Evolutionary conservation across 2,113 vertebrate species (phyloP), one percentile per base, ranked within the genome.

Genomic region (Saccopteryx leptura): DNA sequence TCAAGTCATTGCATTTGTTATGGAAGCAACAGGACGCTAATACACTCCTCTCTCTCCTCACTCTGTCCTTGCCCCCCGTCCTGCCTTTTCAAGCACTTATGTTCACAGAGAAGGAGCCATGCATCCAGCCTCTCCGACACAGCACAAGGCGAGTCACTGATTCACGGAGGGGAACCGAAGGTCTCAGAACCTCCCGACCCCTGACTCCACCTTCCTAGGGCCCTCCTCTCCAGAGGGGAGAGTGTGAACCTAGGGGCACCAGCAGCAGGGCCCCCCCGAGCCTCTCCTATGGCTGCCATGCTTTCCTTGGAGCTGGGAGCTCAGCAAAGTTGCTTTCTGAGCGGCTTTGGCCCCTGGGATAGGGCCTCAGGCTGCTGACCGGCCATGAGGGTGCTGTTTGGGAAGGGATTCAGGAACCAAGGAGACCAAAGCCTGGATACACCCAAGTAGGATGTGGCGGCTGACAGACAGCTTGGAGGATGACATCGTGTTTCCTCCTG

Each of bases 401-500:
- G 71, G 8, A 9, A 50, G 31, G 31, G 13, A 56, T 18, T 63
- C 12, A 28, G 58, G 60, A n/a, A 28, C 5, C 1, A 9, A 2
- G 75, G 15, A 9, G 8, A 21, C 4, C 0, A 4, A 54, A 50
- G 46, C 19, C 61, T 48, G n/a, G 15, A 1, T 1, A 10, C 13
- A 21, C 15, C 86, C 46, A 23, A 4, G 54, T 1, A 24, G 94
- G 24, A 46, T 65, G n/a, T 4, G 39, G 33, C 1, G 26, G n/a
- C 60, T 7, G 7, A 69, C 26, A 28, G 82, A 28, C 1, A 5
- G 13, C 92, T 4, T 0, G 4, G 78, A 58, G 5, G 46, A 39
- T 46, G 63, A 48, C 23, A 15, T 2, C 0, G 0, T 0, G 14
- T 7, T 46, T 81, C 13, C 39, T 90, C 60, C 33, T 1, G 13